These are phyloP conservation scores for Eurytoma californica DNA, from an alignment of 2,888 invertebrate genomes.

Conservation along the genomic window DNA sequence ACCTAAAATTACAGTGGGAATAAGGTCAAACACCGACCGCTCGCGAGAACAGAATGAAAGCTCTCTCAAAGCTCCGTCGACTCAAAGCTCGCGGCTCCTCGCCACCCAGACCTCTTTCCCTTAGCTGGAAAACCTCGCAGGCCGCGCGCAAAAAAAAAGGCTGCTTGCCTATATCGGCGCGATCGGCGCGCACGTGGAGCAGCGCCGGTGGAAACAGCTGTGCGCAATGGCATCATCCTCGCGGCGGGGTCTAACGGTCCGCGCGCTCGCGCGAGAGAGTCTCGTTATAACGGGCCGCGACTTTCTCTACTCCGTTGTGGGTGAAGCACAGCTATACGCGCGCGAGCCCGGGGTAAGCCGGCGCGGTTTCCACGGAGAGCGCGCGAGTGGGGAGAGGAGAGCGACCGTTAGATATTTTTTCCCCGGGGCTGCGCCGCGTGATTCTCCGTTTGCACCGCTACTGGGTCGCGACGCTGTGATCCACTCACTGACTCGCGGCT, in stretches of 20 bases:
- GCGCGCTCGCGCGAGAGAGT: conserved; percentile 33
- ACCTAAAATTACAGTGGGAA: too few species aligned
- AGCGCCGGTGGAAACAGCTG: conserved; percentile 42
- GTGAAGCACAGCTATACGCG: conserved; percentile 26
- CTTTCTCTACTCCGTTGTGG: conserved; percentile 48
- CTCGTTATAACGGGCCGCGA: conserved; percentile 54
- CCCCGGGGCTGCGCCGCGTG: not conserved
- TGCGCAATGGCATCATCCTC: conserved; percentile 34
- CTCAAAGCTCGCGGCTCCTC: not conserved
- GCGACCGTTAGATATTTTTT: conserved; percentile 34
- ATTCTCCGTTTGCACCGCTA: not conserved
- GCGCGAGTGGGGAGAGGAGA: conserved; percentile 31
- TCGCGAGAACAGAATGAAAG: too few species aligned
- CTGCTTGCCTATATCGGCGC: too few species aligned
- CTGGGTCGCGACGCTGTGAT: not conserved
- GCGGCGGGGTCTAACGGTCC: conserved; percentile 30
- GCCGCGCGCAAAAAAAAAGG: not conserved
- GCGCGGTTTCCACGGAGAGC: conserved; percentile 20
- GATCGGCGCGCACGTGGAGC: conserved; percentile 5
- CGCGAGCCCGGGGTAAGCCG: conserved; percentile 8
- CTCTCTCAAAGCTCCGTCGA: too few species aligned
- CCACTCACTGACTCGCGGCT: not conserved
- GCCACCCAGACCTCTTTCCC: not conserved
- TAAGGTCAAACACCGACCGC: too few species aligned
- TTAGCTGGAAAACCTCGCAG: not conserved